Percentiles rank a stretch among this genome's conserved stretches.
Evolutionary conservation across 2,113 vertebrate genomes (phyloP).

Genomic region (Prunella himalayana): DNA sequence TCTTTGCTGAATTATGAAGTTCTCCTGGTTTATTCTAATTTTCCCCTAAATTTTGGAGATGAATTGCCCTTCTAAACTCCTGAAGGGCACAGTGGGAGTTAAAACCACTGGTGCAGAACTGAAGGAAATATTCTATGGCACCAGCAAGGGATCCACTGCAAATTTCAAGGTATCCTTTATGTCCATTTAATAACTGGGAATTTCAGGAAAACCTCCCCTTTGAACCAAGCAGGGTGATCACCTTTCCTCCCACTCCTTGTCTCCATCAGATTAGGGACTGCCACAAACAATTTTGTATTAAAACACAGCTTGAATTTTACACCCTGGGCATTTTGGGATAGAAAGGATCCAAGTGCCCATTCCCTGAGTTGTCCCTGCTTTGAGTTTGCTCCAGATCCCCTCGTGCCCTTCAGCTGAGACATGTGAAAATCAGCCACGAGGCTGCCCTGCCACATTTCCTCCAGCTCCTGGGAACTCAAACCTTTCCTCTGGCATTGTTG

Average conservation of each 20-base stretch:
- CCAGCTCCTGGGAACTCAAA: background rate
- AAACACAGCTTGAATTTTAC: background rate
- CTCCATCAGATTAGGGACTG: background rate
- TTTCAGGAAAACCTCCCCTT: background rate
- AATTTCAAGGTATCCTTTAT: background rate
- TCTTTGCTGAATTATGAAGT: background rate
- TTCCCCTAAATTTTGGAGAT: background rate
- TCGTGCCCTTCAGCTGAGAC: background rate
- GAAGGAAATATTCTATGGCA: background rate
- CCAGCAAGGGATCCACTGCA: background rate
- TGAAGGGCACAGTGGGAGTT: background rate
- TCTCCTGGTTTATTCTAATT: background rate
- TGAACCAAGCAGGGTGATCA: background rate
- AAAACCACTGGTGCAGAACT: background rate
- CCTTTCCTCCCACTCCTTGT: background rate
- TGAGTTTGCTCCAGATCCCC: background rate
- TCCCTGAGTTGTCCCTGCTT: background rate
- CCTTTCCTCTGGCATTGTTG: background rate
- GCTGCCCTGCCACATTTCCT: background rate
- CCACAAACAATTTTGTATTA: accelerated
- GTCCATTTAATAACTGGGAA: background rate
- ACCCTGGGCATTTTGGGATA: background rate
- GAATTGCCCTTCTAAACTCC: background rate
- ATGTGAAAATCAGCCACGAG: background rate
- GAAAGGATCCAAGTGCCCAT: background rate